Conservation (phyloP, 2,113 vertebrate genomes). For the Gasterosteus aculeatus region DNA sequence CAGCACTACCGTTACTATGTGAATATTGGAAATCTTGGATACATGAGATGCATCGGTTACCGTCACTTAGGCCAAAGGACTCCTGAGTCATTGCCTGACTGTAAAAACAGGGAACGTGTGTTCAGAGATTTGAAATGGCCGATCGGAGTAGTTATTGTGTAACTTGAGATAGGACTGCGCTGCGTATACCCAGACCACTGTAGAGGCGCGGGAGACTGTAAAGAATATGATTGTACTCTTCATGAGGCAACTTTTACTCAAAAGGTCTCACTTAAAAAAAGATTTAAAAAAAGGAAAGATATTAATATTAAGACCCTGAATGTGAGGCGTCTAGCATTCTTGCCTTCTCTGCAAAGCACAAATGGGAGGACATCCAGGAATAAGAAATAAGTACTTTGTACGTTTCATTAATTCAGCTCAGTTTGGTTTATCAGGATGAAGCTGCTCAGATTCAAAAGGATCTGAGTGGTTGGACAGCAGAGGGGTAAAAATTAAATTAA, state of each 20-base stretch:
- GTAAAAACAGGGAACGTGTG: conserved; percentile 38
- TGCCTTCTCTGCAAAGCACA: conserved; percentile 39
- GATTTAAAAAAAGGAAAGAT: not conserved
- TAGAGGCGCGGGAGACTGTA: conserved; percentile 33
- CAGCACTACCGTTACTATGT: conserved; percentile 49
- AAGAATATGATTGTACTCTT: conserved; percentile 44
- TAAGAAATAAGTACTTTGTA: conserved; percentile 31
- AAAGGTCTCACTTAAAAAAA: not conserved
- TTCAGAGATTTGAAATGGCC: conserved; percentile 24
- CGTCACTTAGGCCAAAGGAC: conserved; percentile 65
- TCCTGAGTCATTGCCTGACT: conserved; percentile 38
- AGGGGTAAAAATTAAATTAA: not conserved
- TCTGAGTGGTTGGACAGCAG: conserved; percentile 1
- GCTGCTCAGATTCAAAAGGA: conserved; percentile 23
- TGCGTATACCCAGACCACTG: conserved; percentile 11
- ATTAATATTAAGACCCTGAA: conserved; percentile 34
- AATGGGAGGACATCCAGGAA: conserved; percentile 30
- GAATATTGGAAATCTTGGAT: conserved; percentile 41
- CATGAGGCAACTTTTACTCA: conserved; percentile 9
- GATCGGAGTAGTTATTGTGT: conserved; percentile 27
- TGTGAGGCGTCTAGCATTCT: conserved; percentile 31
- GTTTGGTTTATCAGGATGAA: conserved; percentile 35
- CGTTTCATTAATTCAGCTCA: conserved; percentile 40
- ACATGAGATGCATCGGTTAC: conserved; percentile 17
- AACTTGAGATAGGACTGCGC: conserved; percentile 12